These are phyloP conservation scores for Hapalemur alaotrensis DNA, from an alignment of 2,797 vertebrate species.

Conservation along the genomic window DNA sequence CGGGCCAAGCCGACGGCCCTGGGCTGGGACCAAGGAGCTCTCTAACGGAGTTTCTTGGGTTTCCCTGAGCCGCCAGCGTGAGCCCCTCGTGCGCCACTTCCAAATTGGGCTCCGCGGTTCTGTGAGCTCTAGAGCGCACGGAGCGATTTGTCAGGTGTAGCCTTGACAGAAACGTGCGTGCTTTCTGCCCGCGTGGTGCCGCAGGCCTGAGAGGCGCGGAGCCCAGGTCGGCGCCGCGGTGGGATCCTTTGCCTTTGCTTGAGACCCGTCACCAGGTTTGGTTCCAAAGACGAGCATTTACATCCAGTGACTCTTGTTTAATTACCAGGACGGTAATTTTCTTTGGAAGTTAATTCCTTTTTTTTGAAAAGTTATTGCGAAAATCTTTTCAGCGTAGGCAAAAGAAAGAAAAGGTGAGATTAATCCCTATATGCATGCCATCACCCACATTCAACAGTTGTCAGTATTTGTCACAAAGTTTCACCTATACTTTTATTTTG, in stretches of 20 bases:
- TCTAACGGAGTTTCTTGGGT: neutral
- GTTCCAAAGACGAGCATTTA: neutral
- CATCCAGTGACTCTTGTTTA: neutral
- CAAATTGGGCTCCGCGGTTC: neutral
- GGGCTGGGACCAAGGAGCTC: neutral
- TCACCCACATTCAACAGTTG: neutral
- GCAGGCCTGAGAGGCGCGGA: neutral
- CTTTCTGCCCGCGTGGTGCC: slow-evolving; percentile 26
- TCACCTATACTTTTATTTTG: neutral
- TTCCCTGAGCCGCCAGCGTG: neutral
- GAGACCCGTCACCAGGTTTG: neutral
- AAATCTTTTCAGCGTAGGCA: neutral
- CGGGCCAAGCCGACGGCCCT: neutral
- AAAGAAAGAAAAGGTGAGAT: neutral
- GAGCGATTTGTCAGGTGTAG: neutral
- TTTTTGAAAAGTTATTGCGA: slow-evolving; percentile 21
- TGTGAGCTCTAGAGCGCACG: neutral
- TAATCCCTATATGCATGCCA: neutral
- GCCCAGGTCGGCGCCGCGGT: neutral
- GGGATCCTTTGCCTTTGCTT: neutral
- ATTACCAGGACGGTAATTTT: neutral
- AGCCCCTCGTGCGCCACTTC: neutral
- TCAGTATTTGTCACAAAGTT: neutral
- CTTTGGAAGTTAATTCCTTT: neutral
- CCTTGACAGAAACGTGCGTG: neutral